A percentile compares a stretch with the other conserved stretches of the same genome.
Conservation (phyloP, 2,888 invertebrate genomes). For the Torymus aiolomorphi region DNA sequence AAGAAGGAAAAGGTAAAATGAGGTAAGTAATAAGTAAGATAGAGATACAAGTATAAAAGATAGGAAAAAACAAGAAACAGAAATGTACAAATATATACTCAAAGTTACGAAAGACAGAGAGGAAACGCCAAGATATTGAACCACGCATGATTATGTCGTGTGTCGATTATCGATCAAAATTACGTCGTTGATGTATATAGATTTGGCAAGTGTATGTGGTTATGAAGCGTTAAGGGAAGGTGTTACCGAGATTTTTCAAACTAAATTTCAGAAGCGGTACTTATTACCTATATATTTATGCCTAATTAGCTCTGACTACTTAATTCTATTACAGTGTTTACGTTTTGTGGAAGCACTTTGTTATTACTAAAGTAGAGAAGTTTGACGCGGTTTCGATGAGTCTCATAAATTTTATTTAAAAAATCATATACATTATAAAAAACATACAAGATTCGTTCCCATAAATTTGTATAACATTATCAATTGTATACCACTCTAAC, state of each 20-base stretch:
- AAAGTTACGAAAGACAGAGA: slow-evolving; percentile 43
- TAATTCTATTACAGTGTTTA: background rate
- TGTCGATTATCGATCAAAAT: slow-evolving; percentile 22
- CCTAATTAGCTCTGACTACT: background rate
- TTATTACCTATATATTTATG: background rate
- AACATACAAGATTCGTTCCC: too few species aligned
- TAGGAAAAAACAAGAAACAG: slow-evolving; percentile 4
- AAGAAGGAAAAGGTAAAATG: background rate
- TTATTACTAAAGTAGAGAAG: too few species aligned
- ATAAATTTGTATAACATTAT: too few species aligned
- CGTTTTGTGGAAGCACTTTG: too few species aligned
- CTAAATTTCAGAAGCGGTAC: slow-evolving; percentile 1
- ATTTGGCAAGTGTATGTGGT: slow-evolving; percentile 1
- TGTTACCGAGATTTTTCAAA: slow-evolving; percentile 5
- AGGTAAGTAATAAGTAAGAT: background rate
- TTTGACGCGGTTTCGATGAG: too few species aligned
- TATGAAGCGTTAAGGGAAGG: slow-evolving; percentile 42
- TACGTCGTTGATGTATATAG: background rate
- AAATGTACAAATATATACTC: slow-evolving; percentile 6
- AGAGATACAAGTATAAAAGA: background rate
- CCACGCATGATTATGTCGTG: slow-evolving; percentile 25
- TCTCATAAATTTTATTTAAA: too few species aligned
- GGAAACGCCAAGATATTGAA: slow-evolving; percentile 52
- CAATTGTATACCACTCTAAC: too few species aligned
- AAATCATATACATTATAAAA: too few species aligned